Evolutionary conservation across 2,113 vertebrate genomes (phyloP).

Genomic region (Gnathonemus longibarbis): DNA sequence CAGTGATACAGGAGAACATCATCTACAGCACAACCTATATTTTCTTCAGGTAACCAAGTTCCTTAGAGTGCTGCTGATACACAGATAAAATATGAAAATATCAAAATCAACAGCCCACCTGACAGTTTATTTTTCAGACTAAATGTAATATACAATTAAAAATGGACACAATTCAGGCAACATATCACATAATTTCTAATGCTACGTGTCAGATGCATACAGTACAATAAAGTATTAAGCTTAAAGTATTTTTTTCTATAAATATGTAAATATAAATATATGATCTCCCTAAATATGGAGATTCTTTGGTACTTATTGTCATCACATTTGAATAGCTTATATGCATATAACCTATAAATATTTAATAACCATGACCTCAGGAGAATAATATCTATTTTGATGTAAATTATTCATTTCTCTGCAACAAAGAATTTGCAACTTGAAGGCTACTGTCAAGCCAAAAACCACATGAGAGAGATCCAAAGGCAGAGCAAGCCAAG

Average conservation of each 20-base stretch:
- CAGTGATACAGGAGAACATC: background rate
- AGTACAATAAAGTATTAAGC: background rate
- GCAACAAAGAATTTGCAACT: constrained; percentile 23
- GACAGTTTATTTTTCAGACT: background rate
- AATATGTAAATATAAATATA: background rate
- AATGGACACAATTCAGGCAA: background rate
- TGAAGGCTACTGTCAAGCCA: constrained; percentile 35
- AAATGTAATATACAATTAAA: background rate
- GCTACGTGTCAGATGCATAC: background rate
- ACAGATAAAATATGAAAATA: background rate
- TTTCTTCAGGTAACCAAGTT: background rate
- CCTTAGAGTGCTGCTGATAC: background rate
- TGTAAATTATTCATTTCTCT: constrained; percentile 43
- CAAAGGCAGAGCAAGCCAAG: background rate
- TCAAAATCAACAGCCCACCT: background rate
- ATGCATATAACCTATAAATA: constrained; percentile 37
- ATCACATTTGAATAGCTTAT: constrained; percentile 39
- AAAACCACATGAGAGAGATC: background rate
- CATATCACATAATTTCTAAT: background rate
- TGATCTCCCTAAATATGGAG: background rate
- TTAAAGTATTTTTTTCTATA: background rate
- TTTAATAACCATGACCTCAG: constrained; percentile 31
- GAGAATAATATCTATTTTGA: constrained; percentile 40
- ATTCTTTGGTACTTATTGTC: constrained; percentile 28
- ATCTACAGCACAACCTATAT: background rate